Evolutionary conservation across 2,797 vertebrate species (phyloP), one percentile per base, ranked within the genome.

Genomic region (Tenualosa ilisha): DNA sequence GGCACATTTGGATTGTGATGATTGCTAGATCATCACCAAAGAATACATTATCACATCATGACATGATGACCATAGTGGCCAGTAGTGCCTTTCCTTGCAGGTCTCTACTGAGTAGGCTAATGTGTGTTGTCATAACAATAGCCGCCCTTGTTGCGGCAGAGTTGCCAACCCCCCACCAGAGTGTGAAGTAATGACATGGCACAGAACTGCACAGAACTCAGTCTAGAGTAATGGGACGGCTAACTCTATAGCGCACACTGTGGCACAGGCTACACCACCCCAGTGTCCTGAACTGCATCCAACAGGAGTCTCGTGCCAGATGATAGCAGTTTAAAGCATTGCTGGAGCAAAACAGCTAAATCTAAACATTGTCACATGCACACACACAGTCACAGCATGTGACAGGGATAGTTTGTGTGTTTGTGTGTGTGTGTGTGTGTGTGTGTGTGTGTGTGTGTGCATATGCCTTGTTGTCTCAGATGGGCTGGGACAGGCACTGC

Each of bases 401-500:
- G n/a, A 26, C 63, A 68, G 26, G 63, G 26, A 24, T 6, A 6
- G 13, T 53, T 11, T 15, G 51, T 53, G 59, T 63, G 59, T 4
- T 22, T 63, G n/a, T 24, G 22, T 63, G 17, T 53, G 59, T 63
- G 59, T 4, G 59, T 63, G n/a, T 24, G 22, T 63, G 17, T 13
- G 51, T 53, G 51, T 2, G 59, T 63, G n/a, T n/a, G 59, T 63
- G 59, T 4, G 59, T 63, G n/a, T 24, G 22, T 63, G 17, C 59
- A 15, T 53, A 6, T 65, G 8, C 61, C 61, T n/a, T 65, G 61
- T 65, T 65, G 65, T 54, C 68, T 51, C 81, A 75, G 81, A 26
- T 22, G 3, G 26, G 72, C 86, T 89, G 6, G 22, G 0, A 50
- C 40, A 59, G 9, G 65, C 53, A 79, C 51, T 87, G 88, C 89